phyloP scores from a whole-genome alignment of 2,888 invertebrate species.

The Neoaliturus tenellus region DNA sequence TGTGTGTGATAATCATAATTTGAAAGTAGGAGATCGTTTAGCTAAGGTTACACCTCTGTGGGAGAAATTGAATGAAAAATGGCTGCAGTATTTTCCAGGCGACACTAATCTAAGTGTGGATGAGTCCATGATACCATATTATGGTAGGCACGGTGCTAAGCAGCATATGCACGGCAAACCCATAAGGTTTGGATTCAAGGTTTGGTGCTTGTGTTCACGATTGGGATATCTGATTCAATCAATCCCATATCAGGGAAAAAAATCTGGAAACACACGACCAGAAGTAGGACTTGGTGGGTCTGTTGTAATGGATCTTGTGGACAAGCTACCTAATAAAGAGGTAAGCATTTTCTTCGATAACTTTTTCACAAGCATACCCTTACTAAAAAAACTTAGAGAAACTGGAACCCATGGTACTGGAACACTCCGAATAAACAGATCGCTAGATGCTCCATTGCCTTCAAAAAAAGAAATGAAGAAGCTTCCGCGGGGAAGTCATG shows the following conservation, averaged over 20 bases:
- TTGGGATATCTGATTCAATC: constrained; percentile 19
- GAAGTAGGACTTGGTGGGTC: constrained; percentile 20
- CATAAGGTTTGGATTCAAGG: constrained; percentile 42
- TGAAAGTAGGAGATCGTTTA: constrained; percentile 57
- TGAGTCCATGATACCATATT: constrained; percentile 40
- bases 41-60: constrained; percentile 53
- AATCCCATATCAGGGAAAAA: background rate
- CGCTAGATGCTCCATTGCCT: background rate
- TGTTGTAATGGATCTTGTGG: constrained; percentile 26
- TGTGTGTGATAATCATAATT: constrained; percentile 40
- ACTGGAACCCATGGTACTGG: background rate
- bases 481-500: background rate
- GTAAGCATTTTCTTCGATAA: constrained; percentile 22
- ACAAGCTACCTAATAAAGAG: constrained; percentile 23
- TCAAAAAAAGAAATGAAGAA: constrained; percentile 4
- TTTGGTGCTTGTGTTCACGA: constrained; percentile 23
- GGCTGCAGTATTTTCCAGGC: background rate
- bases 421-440: background rate
- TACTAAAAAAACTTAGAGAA: constrained; percentile 17
- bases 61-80: constrained; percentile 57
- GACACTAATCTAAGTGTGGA: background rate
- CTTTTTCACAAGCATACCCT: constrained; percentile 18
- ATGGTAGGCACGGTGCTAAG: constrained; percentile 37
- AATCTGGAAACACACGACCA: background rate
- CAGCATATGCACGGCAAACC: constrained; percentile 51